Base-by-base conservation (phyloP, 2,113 vertebrate genomes). In the Conger conger region DNA sequence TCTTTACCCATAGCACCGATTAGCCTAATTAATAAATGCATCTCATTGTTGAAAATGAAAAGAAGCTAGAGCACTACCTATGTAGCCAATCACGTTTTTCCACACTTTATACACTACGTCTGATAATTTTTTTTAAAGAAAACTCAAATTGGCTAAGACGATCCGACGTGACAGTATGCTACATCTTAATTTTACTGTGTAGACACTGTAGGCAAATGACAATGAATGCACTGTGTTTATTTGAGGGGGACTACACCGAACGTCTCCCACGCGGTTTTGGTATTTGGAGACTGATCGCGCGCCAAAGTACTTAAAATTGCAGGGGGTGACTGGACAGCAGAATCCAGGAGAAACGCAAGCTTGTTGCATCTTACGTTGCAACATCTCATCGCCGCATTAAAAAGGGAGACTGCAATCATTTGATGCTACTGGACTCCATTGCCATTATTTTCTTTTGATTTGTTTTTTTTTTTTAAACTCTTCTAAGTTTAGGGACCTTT, bases 191-290 rank as follows among this genome's bases (percentile, higher is more conserved):
- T 76, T 76, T 33, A 36, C 36, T 76, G n/a, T 17, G n/a, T 76
- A 76, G 8, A 18, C 33, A 11, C 45, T 50, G 45, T 76, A 15
- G 20, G n/a, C n/a, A n/a, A n/a, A n/a, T 35, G 33, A 77, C 35
- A 37, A 18, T 36, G 76, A 77, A 9, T 77, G 76, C 35, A 17
- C 15, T 77, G 30, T 77, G 76, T 30, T 76, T 33, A 33, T 30
- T 11, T 76, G 73, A 35, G n/a, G 23, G 76, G 37, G 35, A 20
- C 45, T 50, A 15, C 16, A 3, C 82, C 33, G 68, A 33, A 73
- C n/a, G n/a, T 23, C 86, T 89, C 90, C 87, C 87, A 87, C 88
- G 77, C 83, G 80, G 45, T 17, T 15, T 76, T 40, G 84, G 87
- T 84, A 87, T 83, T 87, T 38, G 73, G 33, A 82, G 79, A 68